Evolutionary conservation across 2,888 invertebrate species (phyloP), one percentile per base, ranked within the genome.

Genomic region (Tillus elongatus): DNA sequence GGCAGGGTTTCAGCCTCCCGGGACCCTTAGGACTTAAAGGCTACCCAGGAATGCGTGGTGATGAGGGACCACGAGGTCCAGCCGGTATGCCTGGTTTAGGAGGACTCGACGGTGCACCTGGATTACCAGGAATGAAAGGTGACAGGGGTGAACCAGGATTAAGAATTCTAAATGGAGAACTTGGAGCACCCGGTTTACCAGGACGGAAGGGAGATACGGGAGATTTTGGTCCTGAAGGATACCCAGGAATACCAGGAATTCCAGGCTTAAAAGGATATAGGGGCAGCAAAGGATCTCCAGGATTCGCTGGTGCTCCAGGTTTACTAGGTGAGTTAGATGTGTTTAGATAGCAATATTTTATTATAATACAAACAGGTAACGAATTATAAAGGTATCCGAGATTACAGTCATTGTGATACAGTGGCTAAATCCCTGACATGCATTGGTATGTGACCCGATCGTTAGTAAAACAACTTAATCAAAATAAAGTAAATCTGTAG

Each of bases 21-120:
- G 84, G 83, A 13, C 61, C 67, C 0, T 49, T 61, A 15, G 88
- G 88, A 10, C 57, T 67, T 6, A 82, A 80, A 60, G 87, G 87
- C 3, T 71, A 72, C 44, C 64, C 70, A 1, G 88, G 87, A 16
- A 61, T 74, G 31, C 70, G 68, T 13, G 87, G 87, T 27, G 70
- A 73, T 40, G 62, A 68, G 37, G 88, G 88, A 10, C 73, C 71
- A 1, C 67, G 61, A 24, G 88, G 88, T 32, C 57, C 61, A 2
- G 33, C 57, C 1, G 67, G 66, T 10, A 31, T 19, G 9, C 54
- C 56, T 1, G 66, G 66, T 8, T 8, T n/a, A n/a, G 6, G 6
- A n/a, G 58, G 65, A 4, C 15, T 49, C 19, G 35, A 39, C 19
- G 66, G 62, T 12, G 28, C 42, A 6, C 54, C 58, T 8, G 63